These are phyloP conservation scores for Pseudomyrmex flavicornis DNA, from an alignment of 1,140 invertebrate genomes.

Conservation along the genomic window DNA sequence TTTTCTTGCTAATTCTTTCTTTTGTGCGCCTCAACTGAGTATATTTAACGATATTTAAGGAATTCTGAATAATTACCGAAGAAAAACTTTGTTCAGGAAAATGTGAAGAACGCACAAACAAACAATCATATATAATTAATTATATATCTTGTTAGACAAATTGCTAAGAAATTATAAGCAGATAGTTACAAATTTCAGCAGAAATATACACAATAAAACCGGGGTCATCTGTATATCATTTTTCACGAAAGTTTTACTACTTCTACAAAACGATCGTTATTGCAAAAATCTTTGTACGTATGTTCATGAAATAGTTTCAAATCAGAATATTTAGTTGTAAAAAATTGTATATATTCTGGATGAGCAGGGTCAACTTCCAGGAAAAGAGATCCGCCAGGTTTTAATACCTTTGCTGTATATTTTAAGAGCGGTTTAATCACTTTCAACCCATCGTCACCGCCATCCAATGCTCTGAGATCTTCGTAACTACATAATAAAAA, in stretches of 20 bases:
- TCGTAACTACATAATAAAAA: constrained; percentile 86
- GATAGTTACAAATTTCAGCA: too few species aligned
- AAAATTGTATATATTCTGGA: constrained; percentile 85
- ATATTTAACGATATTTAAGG: too few species aligned
- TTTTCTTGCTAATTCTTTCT: too few species aligned
- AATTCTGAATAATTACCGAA: too few species aligned
- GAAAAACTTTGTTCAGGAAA: too few species aligned
- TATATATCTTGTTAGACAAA: too few species aligned
- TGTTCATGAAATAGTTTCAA: constrained; percentile 82
- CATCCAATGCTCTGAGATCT: constrained; percentile 87
- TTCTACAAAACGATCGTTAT: constrained; percentile 87
- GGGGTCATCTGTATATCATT: neutral
- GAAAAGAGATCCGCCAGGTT: constrained; percentile 85
- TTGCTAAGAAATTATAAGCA: too few species aligned
- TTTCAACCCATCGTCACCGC: constrained; percentile 87
- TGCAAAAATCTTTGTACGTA: constrained; percentile 86
- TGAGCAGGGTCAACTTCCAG: constrained; percentile 87
- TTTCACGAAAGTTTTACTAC: constrained; percentile 81
- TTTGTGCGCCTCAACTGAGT: too few species aligned
- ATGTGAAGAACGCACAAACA: too few species aligned
- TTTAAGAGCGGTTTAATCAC: constrained; percentile 86
- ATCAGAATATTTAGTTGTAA: constrained; percentile 82
- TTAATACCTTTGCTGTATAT: constrained; percentile 84
- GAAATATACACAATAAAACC: too few species aligned
- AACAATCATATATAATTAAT: too few species aligned